A percentile compares a stretch with the other conserved stretches of the same genome.
These are phyloP conservation scores for Craniophora ligustri DNA, from an alignment of 2,888 invertebrate genomes.

Conservation along the genomic window DNA sequence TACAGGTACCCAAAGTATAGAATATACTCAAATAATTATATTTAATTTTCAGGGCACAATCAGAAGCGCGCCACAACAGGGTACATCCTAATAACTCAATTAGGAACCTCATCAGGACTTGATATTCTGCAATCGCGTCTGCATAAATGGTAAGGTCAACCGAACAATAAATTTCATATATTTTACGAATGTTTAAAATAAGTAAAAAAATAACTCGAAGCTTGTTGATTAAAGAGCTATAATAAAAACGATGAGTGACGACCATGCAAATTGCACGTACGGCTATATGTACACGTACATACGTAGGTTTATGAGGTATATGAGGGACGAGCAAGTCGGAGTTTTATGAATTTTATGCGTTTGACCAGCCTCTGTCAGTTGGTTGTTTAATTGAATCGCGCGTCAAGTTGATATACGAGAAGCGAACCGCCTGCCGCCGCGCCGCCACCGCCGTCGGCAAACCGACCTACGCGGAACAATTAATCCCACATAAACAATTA, in stretches of 20 bases:
- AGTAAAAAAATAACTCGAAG: not conserved
- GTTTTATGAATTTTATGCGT: slow-evolving; percentile 51
- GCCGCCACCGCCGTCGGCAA: slow-evolving; percentile 62
- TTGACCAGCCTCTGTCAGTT: slow-evolving; percentile 68
- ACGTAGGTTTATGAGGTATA: too few species aligned
- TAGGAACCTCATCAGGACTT: too few species aligned
- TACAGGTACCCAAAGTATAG: too few species aligned
- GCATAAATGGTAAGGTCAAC: too few species aligned
- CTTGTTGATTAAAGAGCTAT: slow-evolving; percentile 4
- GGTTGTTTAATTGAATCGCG: slow-evolving; percentile 81
- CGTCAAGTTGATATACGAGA: slow-evolving; percentile 78
- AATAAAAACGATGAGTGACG: slow-evolving; percentile 28
- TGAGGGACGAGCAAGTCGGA: slow-evolving; percentile 7
- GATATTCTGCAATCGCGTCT: too few species aligned
- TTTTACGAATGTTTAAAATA: too few species aligned
- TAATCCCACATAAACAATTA: slow-evolving; percentile 82
- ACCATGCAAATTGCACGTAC: slow-evolving; percentile 29
- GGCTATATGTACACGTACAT: too few species aligned
- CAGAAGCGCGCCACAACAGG: too few species aligned
- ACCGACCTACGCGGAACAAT: slow-evolving; percentile 70
- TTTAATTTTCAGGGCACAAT: too few species aligned
- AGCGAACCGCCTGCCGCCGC: slow-evolving; percentile 38
- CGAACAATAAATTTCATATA: too few species aligned
- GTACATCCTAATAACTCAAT: too few species aligned
- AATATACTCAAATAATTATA: too few species aligned